phyloP scores from a whole-genome alignment of 2,888 invertebrate genomes.

The Microctonus brassicae region DNA sequence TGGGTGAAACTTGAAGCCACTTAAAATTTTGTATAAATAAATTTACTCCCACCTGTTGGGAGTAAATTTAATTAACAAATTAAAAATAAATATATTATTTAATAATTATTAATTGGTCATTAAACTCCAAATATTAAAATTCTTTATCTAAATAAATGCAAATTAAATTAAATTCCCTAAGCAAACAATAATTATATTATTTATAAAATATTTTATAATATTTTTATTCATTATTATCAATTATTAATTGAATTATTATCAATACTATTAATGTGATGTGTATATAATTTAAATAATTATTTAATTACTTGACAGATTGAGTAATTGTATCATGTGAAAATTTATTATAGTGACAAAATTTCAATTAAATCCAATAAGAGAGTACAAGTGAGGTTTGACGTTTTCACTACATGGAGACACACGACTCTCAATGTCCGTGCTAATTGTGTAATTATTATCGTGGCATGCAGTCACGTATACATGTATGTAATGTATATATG shows the following conservation, averaged over 20 bases:
- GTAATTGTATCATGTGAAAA: constrained; percentile 10
- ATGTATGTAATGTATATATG: not conserved
- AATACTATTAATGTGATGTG: not conserved
- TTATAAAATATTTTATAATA: no score
- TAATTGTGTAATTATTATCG: constrained; percentile 48
- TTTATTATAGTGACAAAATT: constrained; percentile 40
- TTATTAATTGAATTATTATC: no score
- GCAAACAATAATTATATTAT: no score
- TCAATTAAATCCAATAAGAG: constrained; percentile 38
- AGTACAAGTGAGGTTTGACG: not conserved
- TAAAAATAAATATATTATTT: not conserved
- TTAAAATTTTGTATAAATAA: not conserved
- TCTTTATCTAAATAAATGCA: no score
- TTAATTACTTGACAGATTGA: constrained; percentile 4
- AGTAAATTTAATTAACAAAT: not conserved
- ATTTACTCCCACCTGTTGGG: not conserved
- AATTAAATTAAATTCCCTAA: no score
- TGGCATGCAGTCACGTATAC: constrained; percentile 34
- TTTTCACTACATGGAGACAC: not conserved
- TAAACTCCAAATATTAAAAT: no score
- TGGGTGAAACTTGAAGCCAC: constrained; percentile 29
- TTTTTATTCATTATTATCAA: no score
- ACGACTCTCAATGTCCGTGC: constrained; percentile 16
- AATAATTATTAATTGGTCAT: no score
- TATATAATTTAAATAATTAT: constrained; percentile 20